Percentiles rank a stretch among this genome's conserved stretches.
These are phyloP conservation scores for Cheirogaleus medius DNA, from an alignment of 2,113 vertebrate species.

Conservation along the genomic window DNA sequence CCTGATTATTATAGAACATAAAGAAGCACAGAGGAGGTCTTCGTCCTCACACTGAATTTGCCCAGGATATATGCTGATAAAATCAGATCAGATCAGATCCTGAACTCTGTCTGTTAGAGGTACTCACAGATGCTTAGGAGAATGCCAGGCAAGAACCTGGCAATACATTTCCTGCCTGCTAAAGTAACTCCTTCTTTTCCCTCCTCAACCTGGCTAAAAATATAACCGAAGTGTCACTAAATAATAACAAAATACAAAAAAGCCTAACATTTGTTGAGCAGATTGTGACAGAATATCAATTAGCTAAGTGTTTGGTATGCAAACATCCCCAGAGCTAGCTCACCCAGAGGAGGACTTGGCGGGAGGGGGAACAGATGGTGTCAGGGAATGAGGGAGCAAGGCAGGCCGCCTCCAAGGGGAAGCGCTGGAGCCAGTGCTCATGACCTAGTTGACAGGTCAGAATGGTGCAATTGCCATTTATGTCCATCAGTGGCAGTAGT, in stretches of 20 bases:
- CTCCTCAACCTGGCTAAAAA: constrained; percentile 59
- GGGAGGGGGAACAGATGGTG: not conserved
- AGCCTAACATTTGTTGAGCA: constrained; percentile 59
- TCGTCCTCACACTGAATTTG: not conserved
- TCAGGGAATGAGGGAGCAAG: not conserved
- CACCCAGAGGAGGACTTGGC: not conserved
- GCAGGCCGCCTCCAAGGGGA: not conserved
- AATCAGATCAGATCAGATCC: constrained; percentile 24
- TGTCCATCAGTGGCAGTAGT: constrained; percentile 30
- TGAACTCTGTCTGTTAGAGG: not conserved
- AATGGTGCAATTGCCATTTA: not conserved
- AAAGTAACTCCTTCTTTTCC: not conserved
- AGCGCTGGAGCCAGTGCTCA: not conserved
- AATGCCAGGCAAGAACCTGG: constrained; percentile 16
- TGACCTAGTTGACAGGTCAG: not conserved
- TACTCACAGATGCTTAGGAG: not conserved
- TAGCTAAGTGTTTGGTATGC: constrained; percentile 53
- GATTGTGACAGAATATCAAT: constrained; percentile 66
- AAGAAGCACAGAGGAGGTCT: not conserved
- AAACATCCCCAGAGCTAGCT: constrained; percentile 28
- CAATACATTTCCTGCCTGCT: constrained; percentile 9
- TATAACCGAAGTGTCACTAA: constrained; percentile 44
- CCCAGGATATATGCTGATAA: not conserved
- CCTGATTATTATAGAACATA: not conserved
- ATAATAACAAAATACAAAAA: constrained; percentile 5